Evolutionary conservation across 2,797 vertebrate genomes (phyloP), one percentile per base, ranked within the genome.

Genomic region (Smutsia gigantea): DNA sequence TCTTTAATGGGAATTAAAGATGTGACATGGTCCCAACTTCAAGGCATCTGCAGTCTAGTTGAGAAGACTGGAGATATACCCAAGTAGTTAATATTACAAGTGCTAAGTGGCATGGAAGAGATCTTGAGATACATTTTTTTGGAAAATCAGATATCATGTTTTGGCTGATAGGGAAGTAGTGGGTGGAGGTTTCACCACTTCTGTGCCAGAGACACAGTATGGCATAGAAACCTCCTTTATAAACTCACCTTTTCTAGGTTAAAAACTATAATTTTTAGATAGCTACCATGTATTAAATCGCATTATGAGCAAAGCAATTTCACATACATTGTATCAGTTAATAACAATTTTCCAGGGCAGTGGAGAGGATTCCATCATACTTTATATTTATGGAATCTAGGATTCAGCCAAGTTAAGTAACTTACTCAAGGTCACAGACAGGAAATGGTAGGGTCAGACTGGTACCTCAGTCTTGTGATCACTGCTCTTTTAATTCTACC

Each of bases 401-500:
- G 61, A 53, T 59, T 84, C 92, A 75, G 27, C 21, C 39, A 68
- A 95, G 69, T 53, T 81, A 89, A 87, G 57, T 59, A 63, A 49
- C 51, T 83, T 25, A 19, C 6, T 46, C n/a, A 81, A 89, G 39
- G 71, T 91, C 87, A 57, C 34, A 79, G 46, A 25, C 34, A 92
- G 69, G 49, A 94, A 78, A 10, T n/a, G 37, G 23, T n/a, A 81
- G 83, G 79, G 90, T 90, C 69, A 87, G 79, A 72, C 25, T 14
- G 18, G 64, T 42, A 84, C 55, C 42, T 27, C 25, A 21, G 77
- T 87, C 61, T 88, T 66, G 29, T 87, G 90, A 95, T 72, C 59
- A 78, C 81, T 85, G 78, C 17, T 78, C 66, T 96, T 95, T 93
- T 84, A 90, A 83, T 96, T 85, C 57, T 78, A 87, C 66, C 46